Evolutionary conservation across 2,113 vertebrate genomes (phyloP).

Genomic region (Cochlearius cochlearius): DNA sequence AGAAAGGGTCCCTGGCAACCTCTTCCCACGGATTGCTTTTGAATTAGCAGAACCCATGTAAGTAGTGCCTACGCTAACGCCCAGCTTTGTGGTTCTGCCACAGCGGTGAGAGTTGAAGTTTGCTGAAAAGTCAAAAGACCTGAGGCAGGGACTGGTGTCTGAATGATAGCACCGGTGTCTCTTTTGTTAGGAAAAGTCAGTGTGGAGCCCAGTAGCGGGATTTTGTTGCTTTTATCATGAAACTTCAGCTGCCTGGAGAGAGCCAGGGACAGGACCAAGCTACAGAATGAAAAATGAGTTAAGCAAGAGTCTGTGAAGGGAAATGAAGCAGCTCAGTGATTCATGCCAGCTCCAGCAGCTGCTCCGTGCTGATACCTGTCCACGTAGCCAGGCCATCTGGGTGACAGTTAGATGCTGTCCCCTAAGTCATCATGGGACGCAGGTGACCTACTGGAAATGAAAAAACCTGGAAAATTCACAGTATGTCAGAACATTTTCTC

Average conservation of each 20-base stretch:
- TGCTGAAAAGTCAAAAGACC: not conserved
- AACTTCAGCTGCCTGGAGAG: not conserved
- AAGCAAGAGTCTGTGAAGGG: not conserved
- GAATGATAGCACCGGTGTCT: not conserved
- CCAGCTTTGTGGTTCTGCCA: not conserved
- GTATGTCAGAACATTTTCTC: not conserved
- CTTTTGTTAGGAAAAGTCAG: not conserved
- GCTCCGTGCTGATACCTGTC: not conserved
- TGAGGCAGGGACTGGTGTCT: not conserved
- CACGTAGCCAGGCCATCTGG: not conserved
- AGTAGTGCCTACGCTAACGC: not conserved
- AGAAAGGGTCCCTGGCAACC: not conserved
- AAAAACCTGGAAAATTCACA: not conserved
- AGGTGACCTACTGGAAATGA: not conserved
- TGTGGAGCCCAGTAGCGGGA: not conserved
- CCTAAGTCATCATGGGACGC: fast-evolving
- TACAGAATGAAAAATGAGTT: not conserved
- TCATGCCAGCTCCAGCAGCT: not conserved
- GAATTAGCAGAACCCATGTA: not conserved
- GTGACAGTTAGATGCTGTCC: not conserved
- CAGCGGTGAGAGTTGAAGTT: not conserved
- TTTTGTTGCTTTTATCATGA: not conserved
- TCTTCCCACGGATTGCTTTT: not conserved
- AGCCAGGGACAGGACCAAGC: not conserved
- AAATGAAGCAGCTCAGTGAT: not conserved